Percentiles rank a stretch among this genome's conserved stretches.
phyloP scores from a whole-genome alignment of 2,113 vertebrate species.

The Ptilorrhoa leucosticta region DNA sequence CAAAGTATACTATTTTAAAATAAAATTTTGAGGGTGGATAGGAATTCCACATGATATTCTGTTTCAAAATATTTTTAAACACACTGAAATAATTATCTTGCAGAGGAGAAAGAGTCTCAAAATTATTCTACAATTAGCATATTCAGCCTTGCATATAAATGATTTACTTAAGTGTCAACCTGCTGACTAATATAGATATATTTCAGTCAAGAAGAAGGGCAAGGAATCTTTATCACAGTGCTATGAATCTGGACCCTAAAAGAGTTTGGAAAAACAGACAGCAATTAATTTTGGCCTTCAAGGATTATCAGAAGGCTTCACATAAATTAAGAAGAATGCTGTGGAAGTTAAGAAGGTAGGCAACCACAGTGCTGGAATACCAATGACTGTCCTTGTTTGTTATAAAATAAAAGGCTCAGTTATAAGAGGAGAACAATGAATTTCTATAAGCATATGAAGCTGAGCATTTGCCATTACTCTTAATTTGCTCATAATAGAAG shows the following conservation, averaged over 20 bases:
- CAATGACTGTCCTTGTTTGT: conserved; percentile 54
- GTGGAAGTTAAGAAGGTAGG: conserved; percentile 54
- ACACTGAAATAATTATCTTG: conserved; percentile 23
- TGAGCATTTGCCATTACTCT: conserved; percentile 36
- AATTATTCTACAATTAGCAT: conserved; percentile 54
- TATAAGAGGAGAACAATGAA: conserved; percentile 5
- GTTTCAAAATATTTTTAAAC: conserved; percentile 36
- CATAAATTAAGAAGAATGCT: conserved; percentile 60
- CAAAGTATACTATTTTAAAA: neutral
- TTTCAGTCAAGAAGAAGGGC: conserved; percentile 61
- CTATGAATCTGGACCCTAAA: conserved; percentile 35
- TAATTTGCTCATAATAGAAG: conserved; percentile 43
- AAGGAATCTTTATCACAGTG: conserved; percentile 46
- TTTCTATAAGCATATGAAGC: conserved; percentile 1
- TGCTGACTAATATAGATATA: conserved; percentile 55
- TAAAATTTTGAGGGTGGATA: neutral
- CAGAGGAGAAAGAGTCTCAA: conserved; percentile 1
- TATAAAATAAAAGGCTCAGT: conserved; percentile 14
- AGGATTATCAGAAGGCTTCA: conserved; percentile 61
- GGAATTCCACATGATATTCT: neutral
- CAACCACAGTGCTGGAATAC: conserved; percentile 42
- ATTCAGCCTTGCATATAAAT: conserved; percentile 54
- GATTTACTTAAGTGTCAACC: conserved; percentile 62
- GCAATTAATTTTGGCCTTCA: conserved; percentile 65
- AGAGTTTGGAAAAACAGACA: conserved; percentile 50